Percentiles rank a stretch among this genome's conserved stretches.
Evolutionary conservation across 2,113 vertebrate genomes (phyloP).

Genomic region (Ardeotis arabs): DNA sequence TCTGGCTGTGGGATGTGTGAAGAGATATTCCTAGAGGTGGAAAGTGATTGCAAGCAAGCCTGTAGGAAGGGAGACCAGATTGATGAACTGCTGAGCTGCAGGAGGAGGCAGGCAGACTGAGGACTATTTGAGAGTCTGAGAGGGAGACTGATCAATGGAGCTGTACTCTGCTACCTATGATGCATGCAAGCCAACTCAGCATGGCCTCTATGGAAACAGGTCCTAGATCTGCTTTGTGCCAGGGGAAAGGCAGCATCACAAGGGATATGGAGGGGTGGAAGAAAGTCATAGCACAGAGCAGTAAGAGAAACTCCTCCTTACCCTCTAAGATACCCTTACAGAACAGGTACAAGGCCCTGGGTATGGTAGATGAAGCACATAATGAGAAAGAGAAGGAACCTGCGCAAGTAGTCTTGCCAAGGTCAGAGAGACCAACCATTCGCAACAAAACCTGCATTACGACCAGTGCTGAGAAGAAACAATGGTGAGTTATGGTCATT

Average conservation of each 20-base stretch:
- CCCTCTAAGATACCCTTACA: neutral
- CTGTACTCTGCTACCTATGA: neutral
- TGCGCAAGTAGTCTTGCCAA: no score
- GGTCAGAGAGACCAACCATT: neutral
- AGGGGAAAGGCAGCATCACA: neutral
- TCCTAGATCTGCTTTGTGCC: neutral
- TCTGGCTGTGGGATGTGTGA: neutral
- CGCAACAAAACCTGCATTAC: neutral
- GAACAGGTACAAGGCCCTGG: no score
- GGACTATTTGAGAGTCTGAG: neutral
- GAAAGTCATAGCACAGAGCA: neutral
- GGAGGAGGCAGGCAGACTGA: neutral
- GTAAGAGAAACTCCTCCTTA: neutral
- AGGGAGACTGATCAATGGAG: neutral
- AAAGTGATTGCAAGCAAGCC: neutral
- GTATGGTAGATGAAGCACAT: neutral
- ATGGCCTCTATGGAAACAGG: no score
- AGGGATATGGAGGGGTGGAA: neutral
- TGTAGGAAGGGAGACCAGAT: neutral
- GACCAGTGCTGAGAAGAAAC: no score
- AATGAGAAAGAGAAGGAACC: neutral
- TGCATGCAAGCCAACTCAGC: rapidly evolving
- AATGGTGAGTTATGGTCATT: neutral
- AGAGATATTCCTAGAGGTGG: neutral
- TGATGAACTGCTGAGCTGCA: neutral